Percentiles rank a stretch among this genome's conserved stretches.
Conservation (phyloP, 2,113 vertebrate species). For the Pollachius pollachius region DNA sequence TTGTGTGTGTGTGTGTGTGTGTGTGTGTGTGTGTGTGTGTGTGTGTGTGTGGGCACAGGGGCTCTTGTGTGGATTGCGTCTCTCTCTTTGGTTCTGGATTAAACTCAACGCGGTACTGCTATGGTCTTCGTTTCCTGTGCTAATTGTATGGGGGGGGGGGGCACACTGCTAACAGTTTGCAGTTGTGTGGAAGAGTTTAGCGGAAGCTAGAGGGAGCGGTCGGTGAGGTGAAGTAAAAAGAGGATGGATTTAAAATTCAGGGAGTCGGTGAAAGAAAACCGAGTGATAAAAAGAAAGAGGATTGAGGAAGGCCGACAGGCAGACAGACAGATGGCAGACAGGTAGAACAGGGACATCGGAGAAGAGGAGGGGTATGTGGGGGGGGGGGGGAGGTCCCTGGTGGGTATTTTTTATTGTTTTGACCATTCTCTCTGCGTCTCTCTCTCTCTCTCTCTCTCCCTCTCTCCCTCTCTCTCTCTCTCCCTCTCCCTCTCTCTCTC, state of each 20-base stretch:
- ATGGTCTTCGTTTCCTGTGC: too few relatives aligned
- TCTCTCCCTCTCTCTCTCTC: conserved; percentile 9
- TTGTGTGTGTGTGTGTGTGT: too few relatives aligned
- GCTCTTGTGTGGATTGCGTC: too few relatives aligned
- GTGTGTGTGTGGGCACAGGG: too few relatives aligned
- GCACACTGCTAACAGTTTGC: too few relatives aligned
- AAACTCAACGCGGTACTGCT: too few relatives aligned
- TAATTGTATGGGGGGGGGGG: too few relatives aligned
- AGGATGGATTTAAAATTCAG: too few relatives aligned
- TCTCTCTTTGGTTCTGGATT: too few relatives aligned
- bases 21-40: too few relatives aligned
- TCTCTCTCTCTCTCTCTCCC: conserved; percentile 50
- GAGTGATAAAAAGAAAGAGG: conserved; percentile 12
- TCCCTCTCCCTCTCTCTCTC: neutral
- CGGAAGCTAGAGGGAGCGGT: neutral
- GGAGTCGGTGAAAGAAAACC: conserved; percentile 7
- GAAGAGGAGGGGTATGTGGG: conserved; percentile 23
- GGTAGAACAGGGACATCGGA: conserved; percentile 36
- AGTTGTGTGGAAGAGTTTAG: neutral
- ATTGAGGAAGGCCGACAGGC: conserved; percentile 36
- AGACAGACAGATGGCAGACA: too few relatives aligned
- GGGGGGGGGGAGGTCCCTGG: conserved; percentile 58
- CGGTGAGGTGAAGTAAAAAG: conserved; percentile 13
- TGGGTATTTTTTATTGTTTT: conserved; percentile 62
- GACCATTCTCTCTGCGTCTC: conserved; percentile 37